Conservation (phyloP, 1,140 invertebrate genomes). For the Paraescarpia echinospica region DNA sequence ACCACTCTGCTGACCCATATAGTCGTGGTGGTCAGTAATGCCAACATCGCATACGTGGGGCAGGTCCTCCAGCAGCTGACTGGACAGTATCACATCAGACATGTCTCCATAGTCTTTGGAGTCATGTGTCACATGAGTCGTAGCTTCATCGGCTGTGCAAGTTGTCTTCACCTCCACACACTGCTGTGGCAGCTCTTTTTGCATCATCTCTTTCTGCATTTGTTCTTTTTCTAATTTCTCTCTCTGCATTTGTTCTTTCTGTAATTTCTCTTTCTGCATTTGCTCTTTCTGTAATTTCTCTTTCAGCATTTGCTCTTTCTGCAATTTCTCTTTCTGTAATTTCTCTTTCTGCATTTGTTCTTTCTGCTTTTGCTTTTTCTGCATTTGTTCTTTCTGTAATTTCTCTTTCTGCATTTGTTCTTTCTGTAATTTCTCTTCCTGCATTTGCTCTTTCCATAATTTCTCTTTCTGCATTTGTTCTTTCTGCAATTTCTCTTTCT, state of each 20-base stretch:
- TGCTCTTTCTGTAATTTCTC: background rate
- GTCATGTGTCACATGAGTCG: too few relatives aligned
- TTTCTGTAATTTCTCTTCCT: background rate
- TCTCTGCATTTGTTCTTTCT: background rate
- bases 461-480: background rate
- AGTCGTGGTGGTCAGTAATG: too few relatives aligned
- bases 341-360: background rate
- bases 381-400: background rate
- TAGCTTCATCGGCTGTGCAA: too few relatives aligned
- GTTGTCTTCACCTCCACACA: too few relatives aligned
- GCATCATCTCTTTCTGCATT: background rate
- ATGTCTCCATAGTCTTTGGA: background rate
- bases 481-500: background rate
- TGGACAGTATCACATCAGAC: background rate
- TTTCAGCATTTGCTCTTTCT: background rate
- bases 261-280: background rate
- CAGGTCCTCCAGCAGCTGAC: background rate
- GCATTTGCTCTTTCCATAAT: background rate
- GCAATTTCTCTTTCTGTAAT: background rate
- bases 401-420: background rate
- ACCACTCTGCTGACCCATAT: background rate
- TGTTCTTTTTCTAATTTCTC: background rate
- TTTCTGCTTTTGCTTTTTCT: background rate
- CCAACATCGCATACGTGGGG: background rate
- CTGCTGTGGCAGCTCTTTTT: background rate